phyloP scores from a whole-genome alignment of 2,888 invertebrate species.

The Myopa tessellatipennis region DNA sequence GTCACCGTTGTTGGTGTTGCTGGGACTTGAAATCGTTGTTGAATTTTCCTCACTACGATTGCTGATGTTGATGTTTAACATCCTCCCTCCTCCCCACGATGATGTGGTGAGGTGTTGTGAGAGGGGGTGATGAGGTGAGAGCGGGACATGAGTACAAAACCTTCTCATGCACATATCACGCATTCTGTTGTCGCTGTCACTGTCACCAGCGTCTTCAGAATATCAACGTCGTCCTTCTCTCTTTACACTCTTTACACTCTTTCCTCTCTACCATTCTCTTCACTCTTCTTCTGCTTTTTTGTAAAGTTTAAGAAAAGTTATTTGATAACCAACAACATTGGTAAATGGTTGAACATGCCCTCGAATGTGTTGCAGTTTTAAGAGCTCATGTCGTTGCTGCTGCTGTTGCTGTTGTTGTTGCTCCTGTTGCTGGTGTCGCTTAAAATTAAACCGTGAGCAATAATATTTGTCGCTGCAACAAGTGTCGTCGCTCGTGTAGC shows the following conservation, averaged over 20 bases:
- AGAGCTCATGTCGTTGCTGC: constrained; percentile 9
- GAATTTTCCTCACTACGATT: neutral
- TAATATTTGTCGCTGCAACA: constrained; percentile 2
- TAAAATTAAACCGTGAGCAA: constrained; percentile 21
- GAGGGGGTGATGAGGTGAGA: neutral
- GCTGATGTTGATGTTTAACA: neutral
- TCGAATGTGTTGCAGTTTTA: constrained; percentile 35
- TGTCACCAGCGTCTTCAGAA: too few relatives aligned
- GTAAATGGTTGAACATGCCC: constrained; percentile 40
- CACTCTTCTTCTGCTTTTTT: neutral
- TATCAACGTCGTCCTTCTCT: too few relatives aligned
- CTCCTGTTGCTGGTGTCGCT: constrained; percentile 8
- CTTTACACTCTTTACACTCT: neutral
- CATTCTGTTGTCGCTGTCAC: too few relatives aligned
- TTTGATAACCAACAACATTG: constrained; percentile 41
- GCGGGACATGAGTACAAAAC: too few relatives aligned
- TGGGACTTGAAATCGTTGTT: neutral
- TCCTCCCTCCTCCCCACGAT: too few relatives aligned
- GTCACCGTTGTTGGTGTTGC: neutral
- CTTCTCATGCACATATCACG: too few relatives aligned
- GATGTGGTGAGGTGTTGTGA: too few relatives aligned
- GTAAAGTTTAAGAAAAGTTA: constrained; percentile 34
- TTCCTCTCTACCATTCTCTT: constrained; percentile 18
- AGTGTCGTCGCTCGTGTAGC: constrained; percentile 11
- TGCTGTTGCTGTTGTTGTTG: constrained; percentile 15